Base-by-base conservation (phyloP, 1,140 invertebrate genomes). In the Drosophila yakuba region DNA sequence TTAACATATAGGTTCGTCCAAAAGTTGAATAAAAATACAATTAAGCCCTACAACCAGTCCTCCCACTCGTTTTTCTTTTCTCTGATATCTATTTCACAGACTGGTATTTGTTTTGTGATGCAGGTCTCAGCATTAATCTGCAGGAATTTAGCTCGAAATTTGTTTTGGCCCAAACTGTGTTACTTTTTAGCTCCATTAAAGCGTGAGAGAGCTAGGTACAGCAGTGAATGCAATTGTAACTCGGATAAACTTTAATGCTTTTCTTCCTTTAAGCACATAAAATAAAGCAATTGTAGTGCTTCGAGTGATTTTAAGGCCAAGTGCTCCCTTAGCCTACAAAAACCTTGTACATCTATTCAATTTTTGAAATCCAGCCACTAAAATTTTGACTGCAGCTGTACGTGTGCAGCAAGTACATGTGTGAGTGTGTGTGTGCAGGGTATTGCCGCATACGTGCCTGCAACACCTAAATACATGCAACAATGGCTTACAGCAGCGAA, bases 11-110 rank as follows among this genome's bases (percentile, higher is more conserved):
- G n/a, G 14, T 5, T 17, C 39, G 38, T 52, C 28, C 14, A 44
- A 78, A 78, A 82, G 81, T 86, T 81, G 78, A 86, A 86, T 86
- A 86, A 82, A 86, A 86, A 79, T 73, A 88, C 76, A 82, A 79
- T 82, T 80, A 82, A 76, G 75, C 47, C 32, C 35, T 41, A 61
- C 39, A 66, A 48, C 39, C 25, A 23, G 28, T 55, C 41, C 7
- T 38, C 15, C 47, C 4, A 10, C 25, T 43, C 39, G 11, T 32
- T 32, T 41, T 47, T 15, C 2, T 15, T 7, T 1, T n/a, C 12
- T 11, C 48, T n/a, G 11, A 15, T 47, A 8, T 28, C 4, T n/a
- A 20, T 48, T 44, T 44, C 6, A 1, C 5, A 41, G 3, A 3
- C 11, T 23, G 15, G 10, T 28, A 17, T 44, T 25, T 25, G 32